Evolutionary conservation across 2,888 invertebrate species (phyloP), one percentile per base, ranked within the genome.

Genomic region (Coremacera marginata): DNA sequence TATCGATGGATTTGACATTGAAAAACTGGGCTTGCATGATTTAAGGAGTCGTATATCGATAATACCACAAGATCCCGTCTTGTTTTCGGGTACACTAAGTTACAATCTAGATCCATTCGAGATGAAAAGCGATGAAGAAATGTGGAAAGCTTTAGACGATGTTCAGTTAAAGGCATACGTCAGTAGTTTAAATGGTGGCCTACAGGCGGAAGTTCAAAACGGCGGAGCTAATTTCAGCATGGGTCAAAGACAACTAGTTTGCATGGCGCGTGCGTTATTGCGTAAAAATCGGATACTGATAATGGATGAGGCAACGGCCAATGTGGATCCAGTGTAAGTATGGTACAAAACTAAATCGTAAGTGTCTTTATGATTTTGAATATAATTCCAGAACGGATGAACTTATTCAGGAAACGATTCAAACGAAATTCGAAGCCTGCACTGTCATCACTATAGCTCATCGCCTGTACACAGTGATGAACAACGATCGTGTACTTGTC

Each of bases 401-500:
- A 16, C 88, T 96, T 52, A 97, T 97, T 82, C 96, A 96, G 88
- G 92, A 92, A 82, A 95, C 96, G 0, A 96, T 97, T 57, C 91
- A 95, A 72, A 92, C 91, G 52, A 94, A 94, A 86, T 97, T 97
- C 88, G 90, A 91, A 0, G 90, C 93, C 44, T 97, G 96, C 88
- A 96, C 96, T 0, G 96, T 97, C 3, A 88, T 98, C n/a, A 97
- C 97, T 0, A 96, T 98, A 9, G 97, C 97, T 3, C 97, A 98
- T 90, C 92, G 97, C 2, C 90, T 98, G 78, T 94, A 97, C 87
- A 97, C 97, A 0, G 95, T 98, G 51, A 97, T 98, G 90, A 97
- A 97, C 87, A 95, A 95, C 3, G 95, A 97, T 88, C 91, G 94
- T 81, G 94, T 97, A 68, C 88, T 97, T 82, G 96, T 97, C 0